Percentiles rank a stretch among this genome's conserved stretches.
phyloP scores from a whole-genome alignment of 2,888 invertebrate genomes.

The Lepetodrilus schrolli region DNA sequence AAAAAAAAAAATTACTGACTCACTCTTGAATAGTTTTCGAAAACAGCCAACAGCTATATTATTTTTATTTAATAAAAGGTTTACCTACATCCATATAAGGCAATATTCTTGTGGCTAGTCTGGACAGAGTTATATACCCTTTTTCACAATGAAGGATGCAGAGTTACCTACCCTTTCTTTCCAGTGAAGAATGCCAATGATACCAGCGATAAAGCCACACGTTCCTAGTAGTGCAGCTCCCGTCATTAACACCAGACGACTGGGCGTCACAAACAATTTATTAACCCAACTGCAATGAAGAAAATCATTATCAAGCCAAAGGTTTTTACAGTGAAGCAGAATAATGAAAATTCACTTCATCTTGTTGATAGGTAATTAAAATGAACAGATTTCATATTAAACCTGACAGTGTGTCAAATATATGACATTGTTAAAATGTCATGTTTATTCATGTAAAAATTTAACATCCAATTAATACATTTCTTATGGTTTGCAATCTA shows the following conservation, averaged over 20 bases:
- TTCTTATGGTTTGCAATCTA: no score
- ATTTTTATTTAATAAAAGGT: background rate
- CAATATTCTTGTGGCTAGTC: background rate
- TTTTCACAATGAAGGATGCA: constrained; percentile 90
- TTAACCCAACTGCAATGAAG: constrained; percentile 87
- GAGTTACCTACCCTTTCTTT: constrained; percentile 81
- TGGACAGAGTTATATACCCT: constrained; percentile 75
- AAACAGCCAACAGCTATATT: background rate
- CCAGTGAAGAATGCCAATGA: constrained; percentile 90
- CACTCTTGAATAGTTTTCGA: background rate
- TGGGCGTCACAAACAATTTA: constrained; percentile 94
- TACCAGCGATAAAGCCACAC: constrained; percentile 87
- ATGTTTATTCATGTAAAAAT: no score
- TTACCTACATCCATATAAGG: background rate
- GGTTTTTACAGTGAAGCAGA: no score
- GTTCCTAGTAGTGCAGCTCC: constrained; percentile 91
- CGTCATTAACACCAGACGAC: constrained; percentile 92
- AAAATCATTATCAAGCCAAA: no score
- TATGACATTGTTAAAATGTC: no score
- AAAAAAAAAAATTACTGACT: background rate
- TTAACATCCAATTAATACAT: no score
- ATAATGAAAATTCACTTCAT: no score
- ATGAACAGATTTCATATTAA: no score
- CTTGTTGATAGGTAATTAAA: no score
- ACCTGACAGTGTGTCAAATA: no score